Evolutionary conservation across 2,797 vertebrate species (phyloP).

Genomic region (Macrochelys suwanniensis): DNA sequence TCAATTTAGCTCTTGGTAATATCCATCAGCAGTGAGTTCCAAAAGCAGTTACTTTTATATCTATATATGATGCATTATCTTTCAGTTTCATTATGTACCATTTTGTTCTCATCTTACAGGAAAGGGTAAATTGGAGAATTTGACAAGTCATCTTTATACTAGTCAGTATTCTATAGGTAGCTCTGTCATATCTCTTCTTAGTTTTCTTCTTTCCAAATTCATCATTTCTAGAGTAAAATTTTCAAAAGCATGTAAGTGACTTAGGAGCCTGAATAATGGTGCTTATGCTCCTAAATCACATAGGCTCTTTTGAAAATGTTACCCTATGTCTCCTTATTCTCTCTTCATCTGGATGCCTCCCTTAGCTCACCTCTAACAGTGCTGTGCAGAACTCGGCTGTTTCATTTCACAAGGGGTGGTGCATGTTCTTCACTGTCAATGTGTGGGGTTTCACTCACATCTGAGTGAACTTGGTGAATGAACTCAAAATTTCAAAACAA

Average conservation of each 20-base stretch:
- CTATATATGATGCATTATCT: slow-evolving; percentile 30
- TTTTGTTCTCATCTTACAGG: slow-evolving; percentile 51
- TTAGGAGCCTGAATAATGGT: neutral
- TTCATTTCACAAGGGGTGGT: neutral
- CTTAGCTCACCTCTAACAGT: neutral
- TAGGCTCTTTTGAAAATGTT: neutral
- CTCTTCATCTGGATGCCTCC: neutral
- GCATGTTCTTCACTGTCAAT: neutral
- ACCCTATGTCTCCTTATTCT: slow-evolving; percentile 14
- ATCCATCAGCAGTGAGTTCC: slow-evolving; percentile 37
- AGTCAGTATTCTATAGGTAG: neutral
- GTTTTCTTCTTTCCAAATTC: neutral
- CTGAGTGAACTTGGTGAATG: neutral
- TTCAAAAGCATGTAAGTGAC: neutral
- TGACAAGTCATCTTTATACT: neutral
- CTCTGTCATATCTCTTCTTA: neutral
- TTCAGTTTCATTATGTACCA: slow-evolving; percentile 20
- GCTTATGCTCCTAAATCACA: neutral
- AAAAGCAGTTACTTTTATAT: neutral
- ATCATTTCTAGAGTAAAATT: neutral
- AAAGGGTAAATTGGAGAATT: slow-evolving; percentile 2
- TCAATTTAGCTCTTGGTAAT: slow-evolving; percentile 28
- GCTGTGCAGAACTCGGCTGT: neutral
- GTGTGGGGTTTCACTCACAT: neutral
- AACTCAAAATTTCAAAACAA: neutral